Percentiles rank a stretch among this genome's conserved stretches.
Evolutionary conservation across 2,797 vertebrate genomes (phyloP).

Genomic region (Pelochelys cantorii): DNA sequence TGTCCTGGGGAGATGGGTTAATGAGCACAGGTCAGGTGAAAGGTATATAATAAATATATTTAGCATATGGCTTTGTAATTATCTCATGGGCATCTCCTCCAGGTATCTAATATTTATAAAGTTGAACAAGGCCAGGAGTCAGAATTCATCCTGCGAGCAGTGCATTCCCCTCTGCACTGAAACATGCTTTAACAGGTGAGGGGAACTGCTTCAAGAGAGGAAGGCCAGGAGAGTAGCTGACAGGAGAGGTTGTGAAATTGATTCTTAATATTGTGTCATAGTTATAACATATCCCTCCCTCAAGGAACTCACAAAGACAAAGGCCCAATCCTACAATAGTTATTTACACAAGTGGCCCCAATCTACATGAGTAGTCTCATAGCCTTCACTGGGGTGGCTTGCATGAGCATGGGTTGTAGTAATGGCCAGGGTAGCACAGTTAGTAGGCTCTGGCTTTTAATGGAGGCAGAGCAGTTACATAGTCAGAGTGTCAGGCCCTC

Average conservation of each 20-base stretch:
- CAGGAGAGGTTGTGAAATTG: background rate
- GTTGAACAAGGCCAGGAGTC: background rate
- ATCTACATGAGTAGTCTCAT: background rate
- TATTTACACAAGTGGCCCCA: background rate
- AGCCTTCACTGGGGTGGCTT: background rate
- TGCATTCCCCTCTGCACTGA: background rate
- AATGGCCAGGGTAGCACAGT: too few relatives aligned
- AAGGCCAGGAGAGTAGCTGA: background rate
- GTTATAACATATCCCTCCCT: background rate
- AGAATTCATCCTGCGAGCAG: background rate
- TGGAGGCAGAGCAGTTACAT: too few relatives aligned
- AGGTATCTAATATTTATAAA: background rate
- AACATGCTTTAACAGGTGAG: background rate
- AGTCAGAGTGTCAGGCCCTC: too few relatives aligned
- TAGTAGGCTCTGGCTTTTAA: too few relatives aligned
- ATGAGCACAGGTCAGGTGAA: background rate
- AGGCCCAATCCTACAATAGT: background rate
- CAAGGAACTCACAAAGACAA: background rate
- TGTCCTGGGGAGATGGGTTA: background rate
- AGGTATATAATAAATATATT: too few relatives aligned
- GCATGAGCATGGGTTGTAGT: background rate
- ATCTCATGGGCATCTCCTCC: background rate
- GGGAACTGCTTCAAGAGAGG: background rate
- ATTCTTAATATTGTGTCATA: background rate
- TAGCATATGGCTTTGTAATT: background rate